Evolutionary conservation across 2,888 invertebrate genomes (phyloP), one percentile per base, ranked within the genome.

Genomic region (Dryobota labecula): DNA sequence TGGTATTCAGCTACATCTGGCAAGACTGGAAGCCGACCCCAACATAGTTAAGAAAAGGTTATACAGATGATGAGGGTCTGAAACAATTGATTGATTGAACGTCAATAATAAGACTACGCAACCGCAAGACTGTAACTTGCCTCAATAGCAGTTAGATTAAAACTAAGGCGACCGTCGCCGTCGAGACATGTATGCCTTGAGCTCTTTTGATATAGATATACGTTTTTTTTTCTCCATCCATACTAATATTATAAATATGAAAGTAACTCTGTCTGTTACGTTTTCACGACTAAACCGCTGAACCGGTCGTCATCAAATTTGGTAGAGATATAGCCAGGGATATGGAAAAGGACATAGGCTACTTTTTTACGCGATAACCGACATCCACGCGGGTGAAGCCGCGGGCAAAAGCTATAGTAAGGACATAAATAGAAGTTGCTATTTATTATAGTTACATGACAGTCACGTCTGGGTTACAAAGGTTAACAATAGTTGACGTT

Each of bases 161-260:
- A 65, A 53, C 54, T 67, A 71, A 76, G 71, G 71, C 67, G 36
- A 76, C 15, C 43, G 9, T 18, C 41, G 57, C 27, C 18, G 38
- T n/a, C 27, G 30, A 63, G 36, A 71, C 79, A 41, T 41, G 80
- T 64, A 69, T 45, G 13, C 82, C 80, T 78, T 78, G 80, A 78
- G 47, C 75, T 51, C 33, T 67, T 62, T 73, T 47, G 33, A 56
- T 79, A 49, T 36, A 47, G 18, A 2, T 33, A 45, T n/a, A 54
- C 20, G 24, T n/a, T 24, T 65, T 54, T 68, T 54, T 73, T 78
- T 54, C 27, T 24, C 76, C 27, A 11, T n/a, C n/a, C n/a, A n/a
- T n/a, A n/a, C n/a, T n/a, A n/a, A n/a, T n/a, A n/a, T n/a, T n/a
- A n/a, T n/a, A n/a, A n/a, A n/a, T n/a, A n/a, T n/a, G n/a, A n/a